Conservation (phyloP, 1,140 invertebrate genomes). For the Hycleus phaleratus region DNA sequence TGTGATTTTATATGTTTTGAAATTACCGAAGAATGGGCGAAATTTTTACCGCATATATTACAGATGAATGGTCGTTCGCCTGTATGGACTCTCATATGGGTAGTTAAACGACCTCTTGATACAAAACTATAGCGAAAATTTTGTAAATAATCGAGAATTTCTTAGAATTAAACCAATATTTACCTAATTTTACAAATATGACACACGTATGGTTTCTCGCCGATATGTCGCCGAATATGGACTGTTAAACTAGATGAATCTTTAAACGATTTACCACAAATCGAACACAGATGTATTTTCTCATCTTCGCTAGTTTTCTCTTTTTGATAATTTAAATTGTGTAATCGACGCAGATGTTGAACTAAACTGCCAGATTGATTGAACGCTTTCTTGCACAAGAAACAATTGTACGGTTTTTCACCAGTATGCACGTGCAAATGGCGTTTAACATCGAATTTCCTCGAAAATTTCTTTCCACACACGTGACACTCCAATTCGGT, state of each 20-base stretch:
- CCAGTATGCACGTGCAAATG: conserved; percentile 15
- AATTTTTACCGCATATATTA: conserved; percentile 45
- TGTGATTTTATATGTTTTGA: conserved; percentile 53
- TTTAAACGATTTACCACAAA: conserved; percentile 44
- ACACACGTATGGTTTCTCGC: conserved; percentile 24
- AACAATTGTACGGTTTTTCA: conserved; percentile 49
- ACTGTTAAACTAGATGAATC: conserved; percentile 36
- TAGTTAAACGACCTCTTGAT: conserved; percentile 18
- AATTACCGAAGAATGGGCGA: conserved; percentile 39
- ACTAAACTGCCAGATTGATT: conserved; percentile 38
- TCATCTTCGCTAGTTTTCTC: not conserved
- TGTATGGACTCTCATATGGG: conserved; percentile 43
- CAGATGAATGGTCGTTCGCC: conserved; percentile 48
- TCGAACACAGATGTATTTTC: conserved; percentile 32
- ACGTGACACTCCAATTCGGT: conserved; percentile 22
- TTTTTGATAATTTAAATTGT: conserved; percentile 5
- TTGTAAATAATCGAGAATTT: conserved; percentile 18
- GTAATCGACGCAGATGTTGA: conserved; percentile 26
- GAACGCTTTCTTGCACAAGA: conserved; percentile 42
- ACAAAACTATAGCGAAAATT: conserved; percentile 25
- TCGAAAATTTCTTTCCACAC: conserved; percentile 25
- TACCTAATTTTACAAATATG: conserved; percentile 26
- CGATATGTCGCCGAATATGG: conserved; percentile 22
- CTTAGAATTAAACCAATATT: not conserved
- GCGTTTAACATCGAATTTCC: conserved; percentile 18